Evolutionary conservation across 2,797 vertebrate species (phyloP).

Genomic region (Argyrosomus regius): DNA sequence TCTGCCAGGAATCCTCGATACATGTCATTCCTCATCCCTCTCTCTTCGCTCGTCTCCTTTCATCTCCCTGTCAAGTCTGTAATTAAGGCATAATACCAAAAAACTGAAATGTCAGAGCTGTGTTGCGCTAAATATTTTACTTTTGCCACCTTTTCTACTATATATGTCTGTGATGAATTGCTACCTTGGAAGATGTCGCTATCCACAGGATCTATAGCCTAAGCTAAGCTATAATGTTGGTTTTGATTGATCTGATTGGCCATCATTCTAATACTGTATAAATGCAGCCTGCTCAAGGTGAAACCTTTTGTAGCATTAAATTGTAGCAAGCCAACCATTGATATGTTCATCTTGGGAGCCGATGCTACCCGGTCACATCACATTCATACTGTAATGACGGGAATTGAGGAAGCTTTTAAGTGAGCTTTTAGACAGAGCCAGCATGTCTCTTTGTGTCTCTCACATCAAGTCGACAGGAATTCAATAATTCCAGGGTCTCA

Average conservation of each 20-base stretch:
- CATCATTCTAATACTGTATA: not conserved
- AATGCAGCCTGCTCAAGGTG: slow-evolving; percentile 3
- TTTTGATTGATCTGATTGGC: slow-evolving; percentile 11
- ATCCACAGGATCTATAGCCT: not conserved
- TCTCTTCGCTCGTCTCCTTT: not conserved
- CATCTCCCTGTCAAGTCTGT: not conserved
- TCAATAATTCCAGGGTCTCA: slow-evolving; percentile 78
- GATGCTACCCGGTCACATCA: slow-evolving; percentile 50
- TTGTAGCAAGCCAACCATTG: slow-evolving; percentile 12
- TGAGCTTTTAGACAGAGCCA: slow-evolving; percentile 76
- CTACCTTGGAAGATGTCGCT: not conserved
- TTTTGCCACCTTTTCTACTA: not conserved
- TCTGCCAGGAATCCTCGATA: not conserved
- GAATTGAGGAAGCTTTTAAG: slow-evolving; percentile 79
- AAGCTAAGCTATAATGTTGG: not conserved
- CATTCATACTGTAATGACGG: slow-evolving; percentile 53
- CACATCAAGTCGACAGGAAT: slow-evolving; percentile 71
- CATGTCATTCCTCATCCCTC: not conserved
- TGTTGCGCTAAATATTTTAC: not conserved
- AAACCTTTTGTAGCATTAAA: slow-evolving; percentile 14
- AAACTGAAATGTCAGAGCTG: not conserved
- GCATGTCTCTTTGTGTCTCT: slow-evolving; percentile 70
- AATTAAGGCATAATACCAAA: not conserved
- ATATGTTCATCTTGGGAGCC: slow-evolving; percentile 43
- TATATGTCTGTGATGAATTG: not conserved